Base-by-base conservation (phyloP, 2,797 vertebrate genomes). In the Rhynchotus rufescens region DNA sequence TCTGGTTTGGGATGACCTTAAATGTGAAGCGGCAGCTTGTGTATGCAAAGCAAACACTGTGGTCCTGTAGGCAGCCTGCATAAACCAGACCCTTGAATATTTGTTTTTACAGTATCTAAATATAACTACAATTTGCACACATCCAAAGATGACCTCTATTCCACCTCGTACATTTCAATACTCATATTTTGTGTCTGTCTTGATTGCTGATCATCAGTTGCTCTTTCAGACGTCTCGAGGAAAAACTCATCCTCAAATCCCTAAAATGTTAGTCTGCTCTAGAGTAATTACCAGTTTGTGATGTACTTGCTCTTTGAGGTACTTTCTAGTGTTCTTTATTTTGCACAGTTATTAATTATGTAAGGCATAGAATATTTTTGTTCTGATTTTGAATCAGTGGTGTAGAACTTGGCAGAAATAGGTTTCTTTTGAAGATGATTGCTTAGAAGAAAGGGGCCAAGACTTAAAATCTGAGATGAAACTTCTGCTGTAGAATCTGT, bases 261-360 rank as follows among this genome's bases (percentile, higher is more conserved):
- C 23, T 34, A 13, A 52, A 60, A 81, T 45, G 16, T 77, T 64
- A 84, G 80, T 88, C 73, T 92, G 74, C 69, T 1, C 34, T 79
- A 90, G 75, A 93, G 79, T 61, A 89, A 88, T 95, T 85, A 73
- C 26, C 54, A 47, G 78, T 56, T 38, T 59, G 36, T 44, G 14
- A 88, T 81, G 14, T 36, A 14, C 44, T 67, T 65, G 11, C 28
- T 80, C 73, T 82, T 78, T 83, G 42, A 96, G 92, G 81, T 90
- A 77, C 26, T 86, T 21, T 88, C 16, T 60, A 13, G 42, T 82
- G 79, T 49, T 52, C 36, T 90, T 60, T 28, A 64, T 30, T 75
- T 77, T 77, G 28, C 54, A 25, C 23, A 10, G 9, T 61, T 90
- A 57, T 84, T 45, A 80, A 92, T 73, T 73, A 69, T 36, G 44